Evolutionary conservation across 2,113 vertebrate genomes (phyloP).

Genomic region (Tachysurus vachellii): DNA sequence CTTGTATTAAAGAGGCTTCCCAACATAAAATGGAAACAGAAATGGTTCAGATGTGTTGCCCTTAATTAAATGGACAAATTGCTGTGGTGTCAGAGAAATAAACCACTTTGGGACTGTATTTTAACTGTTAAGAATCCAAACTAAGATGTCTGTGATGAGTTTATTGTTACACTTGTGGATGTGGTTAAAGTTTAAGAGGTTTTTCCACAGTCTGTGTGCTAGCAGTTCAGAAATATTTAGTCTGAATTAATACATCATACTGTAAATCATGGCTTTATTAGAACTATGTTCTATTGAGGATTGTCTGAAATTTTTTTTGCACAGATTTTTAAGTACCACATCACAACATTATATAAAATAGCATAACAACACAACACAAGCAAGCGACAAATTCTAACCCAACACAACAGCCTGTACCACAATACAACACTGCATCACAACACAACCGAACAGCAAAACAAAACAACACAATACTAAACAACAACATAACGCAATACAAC

Average conservation of each 20-base stretch:
- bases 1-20: not conserved
- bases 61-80: conserved; percentile 20
- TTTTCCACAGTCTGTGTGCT: too few relatives aligned
- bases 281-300: too few relatives aligned
- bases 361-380: not conserved
- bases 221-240: too few relatives aligned
- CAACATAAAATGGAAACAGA: not conserved
- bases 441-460: not conserved
- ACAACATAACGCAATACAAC: not conserved
- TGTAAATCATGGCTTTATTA: not conserved
- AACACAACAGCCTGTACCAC: not conserved
- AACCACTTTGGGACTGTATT: not conserved
- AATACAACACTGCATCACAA: not conserved
- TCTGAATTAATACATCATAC: too few relatives aligned
- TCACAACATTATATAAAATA: not conserved
- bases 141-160: too few relatives aligned
- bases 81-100: not conserved
- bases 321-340: not conserved
- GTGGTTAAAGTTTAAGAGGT: too few relatives aligned
- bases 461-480: not conserved
- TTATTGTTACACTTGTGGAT: too few relatives aligned
- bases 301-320: too few relatives aligned
- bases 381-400: not conserved
- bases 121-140: conserved; percentile 7
- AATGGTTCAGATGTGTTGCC: not conserved